phyloP scores from a whole-genome alignment of 1,140 invertebrate genomes.

The Drosophila bocki region DNA sequence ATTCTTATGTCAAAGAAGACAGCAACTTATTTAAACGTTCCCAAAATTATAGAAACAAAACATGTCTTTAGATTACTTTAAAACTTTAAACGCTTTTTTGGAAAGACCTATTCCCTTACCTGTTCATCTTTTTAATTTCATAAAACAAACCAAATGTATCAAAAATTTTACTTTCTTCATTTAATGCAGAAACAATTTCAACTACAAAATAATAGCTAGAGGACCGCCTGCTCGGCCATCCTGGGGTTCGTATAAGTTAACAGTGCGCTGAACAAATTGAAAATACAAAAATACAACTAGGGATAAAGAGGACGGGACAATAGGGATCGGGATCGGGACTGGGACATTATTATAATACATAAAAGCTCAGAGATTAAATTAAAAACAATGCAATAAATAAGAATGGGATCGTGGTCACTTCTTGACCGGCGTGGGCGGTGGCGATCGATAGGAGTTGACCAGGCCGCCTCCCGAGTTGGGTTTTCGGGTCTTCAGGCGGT shows the following conservation, averaged over 20 bases:
- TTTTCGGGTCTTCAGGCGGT: constrained; percentile 88
- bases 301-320: neutral
- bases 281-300: constrained; percentile 70
- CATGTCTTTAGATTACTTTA: too few species aligned
- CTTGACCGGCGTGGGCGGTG: constrained; percentile 64
- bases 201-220: constrained; percentile 73
- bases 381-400: constrained; percentile 81
- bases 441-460: constrained; percentile 70
- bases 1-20: too few species aligned
- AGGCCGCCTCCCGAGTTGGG: constrained; percentile 55
- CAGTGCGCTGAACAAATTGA: constrained; percentile 76
- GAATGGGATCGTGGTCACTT: constrained; percentile 52
- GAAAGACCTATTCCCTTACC: neutral
- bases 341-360: constrained; percentile 67
- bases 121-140: neutral
- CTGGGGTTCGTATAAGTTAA: constrained; percentile 65
- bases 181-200: constrained; percentile 81
- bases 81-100: too few species aligned
- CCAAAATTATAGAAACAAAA: too few species aligned
- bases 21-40: too few species aligned
- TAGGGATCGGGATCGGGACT: constrained; percentile 10
- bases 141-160: neutral
- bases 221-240: constrained; percentile 45
- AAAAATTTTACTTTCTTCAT: constrained; percentile 52
- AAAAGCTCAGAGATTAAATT: constrained; percentile 59